Evolutionary conservation across 1,140 invertebrate species (phyloP).

Genomic region (Drosophila persimilis): DNA sequence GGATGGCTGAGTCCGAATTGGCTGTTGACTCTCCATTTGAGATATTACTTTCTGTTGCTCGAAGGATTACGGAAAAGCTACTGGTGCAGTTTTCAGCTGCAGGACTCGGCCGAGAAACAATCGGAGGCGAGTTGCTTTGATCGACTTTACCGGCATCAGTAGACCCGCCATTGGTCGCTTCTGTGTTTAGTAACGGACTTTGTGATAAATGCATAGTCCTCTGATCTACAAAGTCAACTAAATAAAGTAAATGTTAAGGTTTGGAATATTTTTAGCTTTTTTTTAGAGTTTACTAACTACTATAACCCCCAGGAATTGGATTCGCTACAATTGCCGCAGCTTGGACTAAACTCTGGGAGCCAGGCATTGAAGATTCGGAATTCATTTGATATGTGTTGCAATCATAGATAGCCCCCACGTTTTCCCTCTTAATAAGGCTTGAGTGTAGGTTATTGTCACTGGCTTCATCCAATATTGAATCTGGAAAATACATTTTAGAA

Average conservation of each 20-base stretch:
- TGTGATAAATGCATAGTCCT: conserved; percentile 66
- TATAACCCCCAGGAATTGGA: conserved; percentile 85
- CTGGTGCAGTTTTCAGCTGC: conserved; percentile 37
- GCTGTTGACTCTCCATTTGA: conserved; percentile 39
- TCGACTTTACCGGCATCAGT: conserved; percentile 57
- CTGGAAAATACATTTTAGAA: conserved; percentile 83
- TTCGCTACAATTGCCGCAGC: conserved; percentile 41
- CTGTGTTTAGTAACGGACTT: conserved; percentile 53
- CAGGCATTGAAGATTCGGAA: conserved; percentile 77
- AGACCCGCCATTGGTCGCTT: conserved; percentile 35
- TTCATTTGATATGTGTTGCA: conserved; percentile 95
- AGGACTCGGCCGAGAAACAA: conserved; percentile 29
- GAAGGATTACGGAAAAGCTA: conserved; percentile 71
- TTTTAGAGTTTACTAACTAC: conserved; percentile 84
- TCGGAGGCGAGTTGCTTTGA: conserved; percentile 57
- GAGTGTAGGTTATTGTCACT: conserved; percentile 88
- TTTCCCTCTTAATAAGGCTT: conserved; percentile 95
- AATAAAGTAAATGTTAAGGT: neutral
- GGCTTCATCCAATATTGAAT: conserved; percentile 96
- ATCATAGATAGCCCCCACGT: conserved; percentile 90
- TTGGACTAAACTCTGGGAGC: conserved; percentile 79
- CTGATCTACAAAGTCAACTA: conserved; percentile 81
- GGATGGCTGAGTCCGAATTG: conserved; percentile 35
- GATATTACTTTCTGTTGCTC: conserved; percentile 46
- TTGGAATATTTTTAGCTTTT: neutral